These are phyloP conservation scores for Glossophaga mutica DNA, from an alignment of 2,797 vertebrate genomes.

Conservation along the genomic window DNA sequence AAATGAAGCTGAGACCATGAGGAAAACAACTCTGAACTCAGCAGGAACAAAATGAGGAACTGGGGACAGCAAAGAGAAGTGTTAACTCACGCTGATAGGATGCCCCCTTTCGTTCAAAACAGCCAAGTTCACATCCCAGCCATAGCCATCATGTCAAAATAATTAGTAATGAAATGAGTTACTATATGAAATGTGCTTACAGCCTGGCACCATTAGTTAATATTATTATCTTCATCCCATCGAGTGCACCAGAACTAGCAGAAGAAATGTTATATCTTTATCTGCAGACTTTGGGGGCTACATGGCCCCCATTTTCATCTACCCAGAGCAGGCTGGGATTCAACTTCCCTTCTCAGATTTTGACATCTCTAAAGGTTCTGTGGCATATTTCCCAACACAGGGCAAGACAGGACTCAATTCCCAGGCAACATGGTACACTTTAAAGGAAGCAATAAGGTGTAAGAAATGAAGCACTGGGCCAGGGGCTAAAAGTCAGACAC, in stretches of 20 bases:
- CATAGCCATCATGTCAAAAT: background rate
- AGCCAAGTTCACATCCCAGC: background rate
- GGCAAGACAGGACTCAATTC: constrained; percentile 2
- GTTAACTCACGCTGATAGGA: background rate
- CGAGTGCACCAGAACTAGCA: background rate
- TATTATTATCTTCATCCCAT: background rate
- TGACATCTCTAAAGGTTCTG: constrained; percentile 32
- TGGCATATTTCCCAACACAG: background rate
- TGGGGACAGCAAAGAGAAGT: background rate
- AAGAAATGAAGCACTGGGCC: background rate
- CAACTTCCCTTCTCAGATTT: constrained; percentile 62
- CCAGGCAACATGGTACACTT: background rate
- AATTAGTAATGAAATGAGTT: background rate
- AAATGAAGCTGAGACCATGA: background rate
- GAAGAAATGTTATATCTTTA: background rate
- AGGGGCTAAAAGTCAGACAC: background rate
- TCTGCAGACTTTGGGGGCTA: background rate
- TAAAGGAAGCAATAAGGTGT: background rate
- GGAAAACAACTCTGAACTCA: background rate
- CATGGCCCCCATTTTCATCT: background rate
- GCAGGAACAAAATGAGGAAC: constrained; percentile 45
- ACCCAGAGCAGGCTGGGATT: background rate
- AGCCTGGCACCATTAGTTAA: background rate
- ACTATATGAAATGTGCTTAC: background rate
- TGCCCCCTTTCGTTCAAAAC: background rate